Conservation (phyloP, 1,140 invertebrate genomes). For the Fopius arisanus region DNA sequence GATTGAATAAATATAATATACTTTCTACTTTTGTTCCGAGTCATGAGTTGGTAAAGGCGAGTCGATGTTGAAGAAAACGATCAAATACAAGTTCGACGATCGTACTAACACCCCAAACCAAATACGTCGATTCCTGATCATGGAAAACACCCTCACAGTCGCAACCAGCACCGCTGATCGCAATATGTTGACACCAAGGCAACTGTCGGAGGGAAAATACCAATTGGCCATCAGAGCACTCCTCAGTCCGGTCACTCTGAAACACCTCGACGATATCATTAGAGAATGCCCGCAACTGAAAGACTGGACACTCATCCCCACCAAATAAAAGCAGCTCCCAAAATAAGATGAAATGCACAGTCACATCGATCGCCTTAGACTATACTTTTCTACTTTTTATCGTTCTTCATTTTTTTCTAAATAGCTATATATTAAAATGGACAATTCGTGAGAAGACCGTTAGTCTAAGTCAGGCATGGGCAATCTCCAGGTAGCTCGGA, state of each 20-base stretch:
- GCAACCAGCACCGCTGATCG: background rate
- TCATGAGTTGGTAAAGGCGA: background rate
- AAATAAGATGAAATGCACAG: too few relatives aligned
- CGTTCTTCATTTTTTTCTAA: too few relatives aligned
- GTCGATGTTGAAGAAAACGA: background rate
- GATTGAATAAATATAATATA: too few relatives aligned
- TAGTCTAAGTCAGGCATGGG: too few relatives aligned
- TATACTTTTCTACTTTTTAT: too few relatives aligned
- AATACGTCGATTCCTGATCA: background rate
- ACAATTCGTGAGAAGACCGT: too few relatives aligned
- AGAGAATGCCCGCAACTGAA: background rate
- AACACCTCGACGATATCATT: background rate
- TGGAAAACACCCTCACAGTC: background rate
- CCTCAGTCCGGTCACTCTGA: background rate
- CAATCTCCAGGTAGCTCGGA: too few relatives aligned
- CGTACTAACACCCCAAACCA: background rate
- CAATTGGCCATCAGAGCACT: background rate
- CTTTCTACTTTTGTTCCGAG: too few relatives aligned
- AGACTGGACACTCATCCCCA: background rate
- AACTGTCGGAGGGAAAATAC: background rate
- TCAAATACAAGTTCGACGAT: background rate
- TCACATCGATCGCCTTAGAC: too few relatives aligned
- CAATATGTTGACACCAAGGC: background rate
- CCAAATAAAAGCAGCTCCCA: background rate
- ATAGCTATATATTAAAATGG: too few relatives aligned